phyloP scores from a whole-genome alignment of 1,140 invertebrate species.

The Diorhabda carinulata region DNA sequence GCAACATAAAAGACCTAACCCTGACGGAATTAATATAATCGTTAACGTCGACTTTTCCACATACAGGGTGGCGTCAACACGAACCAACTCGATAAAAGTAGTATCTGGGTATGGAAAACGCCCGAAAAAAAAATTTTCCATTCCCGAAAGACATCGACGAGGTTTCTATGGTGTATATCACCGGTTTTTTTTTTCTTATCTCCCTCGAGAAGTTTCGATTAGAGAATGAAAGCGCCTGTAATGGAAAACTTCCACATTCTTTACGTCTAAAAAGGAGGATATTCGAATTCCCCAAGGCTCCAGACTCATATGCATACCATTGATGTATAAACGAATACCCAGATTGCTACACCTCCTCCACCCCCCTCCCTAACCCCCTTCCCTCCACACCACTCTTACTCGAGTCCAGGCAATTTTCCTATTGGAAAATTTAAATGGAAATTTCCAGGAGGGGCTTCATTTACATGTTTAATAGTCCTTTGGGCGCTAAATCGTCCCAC shows the following conservation, averaged over 20 bases:
- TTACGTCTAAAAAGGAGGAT: conserved; percentile 19
- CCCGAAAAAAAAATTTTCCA: neutral
- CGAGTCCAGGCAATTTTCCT: conserved; percentile 12
- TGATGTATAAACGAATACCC: conserved; percentile 24
- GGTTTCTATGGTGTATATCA: conserved; percentile 1
- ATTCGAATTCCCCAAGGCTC: conserved; percentile 26
- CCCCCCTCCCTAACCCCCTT: too few relatives aligned
- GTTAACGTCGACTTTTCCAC: too few relatives aligned
- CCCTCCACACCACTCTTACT: neutral
- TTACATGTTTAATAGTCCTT: conserved; percentile 15
- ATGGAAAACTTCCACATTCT: conserved; percentile 7
- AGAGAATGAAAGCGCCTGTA: neutral
- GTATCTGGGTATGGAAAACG: too few relatives aligned
- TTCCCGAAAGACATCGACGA: neutral
- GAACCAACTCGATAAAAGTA: too few relatives aligned
- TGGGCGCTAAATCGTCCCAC: neutral
- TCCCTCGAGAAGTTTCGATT: conserved; percentile 6
- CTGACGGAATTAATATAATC: too few relatives aligned
- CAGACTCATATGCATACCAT: conserved; percentile 38
- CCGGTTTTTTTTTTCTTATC: neutral
- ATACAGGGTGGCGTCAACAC: too few relatives aligned
- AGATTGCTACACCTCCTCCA: conserved; percentile 9
- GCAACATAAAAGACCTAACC: too few relatives aligned
- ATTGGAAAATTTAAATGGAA: conserved; percentile 20
- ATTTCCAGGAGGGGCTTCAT: conserved; percentile 6